A percentile compares a stretch with the other conserved stretches of the same genome.
These are phyloP conservation scores for Protodeltote pygarga DNA, from an alignment of 2,888 invertebrate species.

Conservation along the genomic window DNA sequence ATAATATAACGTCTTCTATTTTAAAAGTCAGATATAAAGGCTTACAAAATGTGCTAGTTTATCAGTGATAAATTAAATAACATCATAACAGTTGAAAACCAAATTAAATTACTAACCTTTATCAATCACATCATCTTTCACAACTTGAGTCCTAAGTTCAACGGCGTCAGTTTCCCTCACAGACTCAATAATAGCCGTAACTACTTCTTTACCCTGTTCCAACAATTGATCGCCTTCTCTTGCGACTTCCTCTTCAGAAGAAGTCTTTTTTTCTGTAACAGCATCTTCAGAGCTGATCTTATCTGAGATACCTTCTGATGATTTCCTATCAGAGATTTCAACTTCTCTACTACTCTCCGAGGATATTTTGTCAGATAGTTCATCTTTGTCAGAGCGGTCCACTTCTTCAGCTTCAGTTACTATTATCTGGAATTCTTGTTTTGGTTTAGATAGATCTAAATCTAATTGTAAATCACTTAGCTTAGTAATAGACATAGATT, in stretches of 20 bases:
- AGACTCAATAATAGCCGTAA: constrained; percentile 42
- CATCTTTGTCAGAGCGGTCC: constrained; percentile 80
- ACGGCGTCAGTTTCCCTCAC: constrained; percentile 56
- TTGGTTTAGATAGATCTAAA: constrained; percentile 62
- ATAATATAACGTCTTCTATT: no score
- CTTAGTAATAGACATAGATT: constrained; percentile 80
- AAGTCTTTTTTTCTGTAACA: constrained; percentile 83
- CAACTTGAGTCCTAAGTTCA: constrained; percentile 53
- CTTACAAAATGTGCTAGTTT: no score
- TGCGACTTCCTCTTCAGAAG: constrained; percentile 76
- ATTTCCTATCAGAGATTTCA: constrained; percentile 83
- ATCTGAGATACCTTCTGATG: constrained; percentile 83
- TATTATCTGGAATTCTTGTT: constrained; percentile 80
- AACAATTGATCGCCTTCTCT: constrained; percentile 61
- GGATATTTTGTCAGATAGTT: constrained; percentile 82
- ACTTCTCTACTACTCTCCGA: constrained; percentile 84
- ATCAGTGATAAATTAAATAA: background rate
- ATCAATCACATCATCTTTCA: constrained; percentile 63
- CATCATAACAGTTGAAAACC: background rate
- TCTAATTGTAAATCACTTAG: constrained; percentile 75
- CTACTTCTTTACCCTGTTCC: constrained; percentile 54
- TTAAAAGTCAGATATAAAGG: no score
- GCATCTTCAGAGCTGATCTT: constrained; percentile 84
- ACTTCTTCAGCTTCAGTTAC: constrained; percentile 83
- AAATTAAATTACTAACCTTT: constrained; percentile 57